phyloP scores from a whole-genome alignment of 2,113 vertebrate genomes.

The Lagopus muta region DNA sequence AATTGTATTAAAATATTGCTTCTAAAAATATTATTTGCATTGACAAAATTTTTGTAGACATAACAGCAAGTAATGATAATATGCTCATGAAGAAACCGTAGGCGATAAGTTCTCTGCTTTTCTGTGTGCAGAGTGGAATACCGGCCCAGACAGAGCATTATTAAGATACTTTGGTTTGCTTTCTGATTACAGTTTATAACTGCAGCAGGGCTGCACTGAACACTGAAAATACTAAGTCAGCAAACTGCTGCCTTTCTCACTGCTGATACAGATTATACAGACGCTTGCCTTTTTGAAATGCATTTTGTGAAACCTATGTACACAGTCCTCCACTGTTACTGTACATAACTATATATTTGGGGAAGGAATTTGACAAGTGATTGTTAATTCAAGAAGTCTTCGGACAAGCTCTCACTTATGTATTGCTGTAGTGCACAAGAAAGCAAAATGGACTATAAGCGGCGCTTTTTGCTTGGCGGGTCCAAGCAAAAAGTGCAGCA shows the following conservation, averaged over 20 bases:
- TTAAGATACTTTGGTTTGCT: conserved; percentile 33
- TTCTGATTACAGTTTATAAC: conserved; percentile 63
- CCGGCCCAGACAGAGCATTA: conserved; percentile 19
- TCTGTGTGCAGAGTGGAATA: conserved; percentile 39
- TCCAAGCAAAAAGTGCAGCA: conserved; percentile 99
- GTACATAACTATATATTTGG: conserved; percentile 80
- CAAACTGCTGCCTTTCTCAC: conserved; percentile 73
- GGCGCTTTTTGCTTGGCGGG: conserved; percentile 99
- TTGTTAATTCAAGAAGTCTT: conserved; percentile 27
- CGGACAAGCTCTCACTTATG: conserved; percentile 86
- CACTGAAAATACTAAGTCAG: conserved; percentile 70
- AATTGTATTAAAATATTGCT: conserved; percentile 71
- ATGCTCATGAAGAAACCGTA: conserved; percentile 55
- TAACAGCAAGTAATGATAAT: conserved; percentile 43
- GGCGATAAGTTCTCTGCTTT: conserved; percentile 28
- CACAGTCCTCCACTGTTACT: conserved; percentile 80
- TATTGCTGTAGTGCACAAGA: conserved; percentile 99
- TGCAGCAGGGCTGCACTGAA: conserved; percentile 86
- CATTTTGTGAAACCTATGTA: conserved; percentile 85
- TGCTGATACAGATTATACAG: conserved; percentile 71
- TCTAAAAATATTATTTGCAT: conserved; percentile 71
- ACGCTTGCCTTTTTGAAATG: conserved; percentile 86
- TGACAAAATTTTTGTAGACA: conserved; percentile 49
- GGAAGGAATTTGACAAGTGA: conserved; percentile 68
- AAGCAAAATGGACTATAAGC: conserved; percentile 99